Percentiles rank a stretch among this genome's conserved stretches.
Conservation (phyloP, 1,140 invertebrate species). For the Zaprionus inermis region DNA sequence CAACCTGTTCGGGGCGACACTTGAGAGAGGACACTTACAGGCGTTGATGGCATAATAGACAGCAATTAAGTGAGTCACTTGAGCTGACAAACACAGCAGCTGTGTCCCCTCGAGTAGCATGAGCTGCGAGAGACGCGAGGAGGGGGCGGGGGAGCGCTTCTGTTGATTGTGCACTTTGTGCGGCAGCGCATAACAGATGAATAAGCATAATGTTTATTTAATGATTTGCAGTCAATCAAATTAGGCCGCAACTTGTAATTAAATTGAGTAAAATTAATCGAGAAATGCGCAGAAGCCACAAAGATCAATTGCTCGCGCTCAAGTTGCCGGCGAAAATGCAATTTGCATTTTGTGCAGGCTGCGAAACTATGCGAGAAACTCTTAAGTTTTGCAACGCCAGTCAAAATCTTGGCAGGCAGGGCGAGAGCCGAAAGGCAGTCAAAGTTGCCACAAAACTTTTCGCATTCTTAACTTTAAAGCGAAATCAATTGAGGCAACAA, state of each 20-base stretch:
- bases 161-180: slow-evolving; percentile 54
- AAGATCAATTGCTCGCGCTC: slow-evolving; percentile 10
- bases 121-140: slow-evolving; percentile 40
- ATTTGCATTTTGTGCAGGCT: slow-evolving; percentile 10
- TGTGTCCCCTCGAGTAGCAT: background rate
- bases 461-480: slow-evolving; percentile 62
- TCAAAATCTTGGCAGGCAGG: slow-evolving; percentile 27
- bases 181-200: slow-evolving; percentile 11
- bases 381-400: slow-evolving; percentile 50
- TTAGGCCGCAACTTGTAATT: slow-evolving; percentile 4
- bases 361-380: slow-evolving; percentile 58
- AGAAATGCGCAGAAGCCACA: slow-evolving; percentile 17
- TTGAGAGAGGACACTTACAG: slow-evolving; percentile 62
- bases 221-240: slow-evolving; percentile 16
- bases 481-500: slow-evolving; percentile 71
- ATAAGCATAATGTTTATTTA: slow-evolving; percentile 35
- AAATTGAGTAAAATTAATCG: slow-evolving; percentile 36
- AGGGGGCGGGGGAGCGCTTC: slow-evolving; percentile 1
- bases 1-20: slow-evolving; percentile 52
- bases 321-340: slow-evolving; percentile 20
- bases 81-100: slow-evolving; percentile 63
- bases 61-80: slow-evolving; percentile 76
- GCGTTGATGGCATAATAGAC: slow-evolving; percentile 82
- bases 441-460: slow-evolving; percentile 50
- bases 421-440: background rate